Evolutionary conservation across 2,888 invertebrate species (phyloP), one percentile per base, ranked within the genome.

Genomic region (Dichetophora obliterata): DNA sequence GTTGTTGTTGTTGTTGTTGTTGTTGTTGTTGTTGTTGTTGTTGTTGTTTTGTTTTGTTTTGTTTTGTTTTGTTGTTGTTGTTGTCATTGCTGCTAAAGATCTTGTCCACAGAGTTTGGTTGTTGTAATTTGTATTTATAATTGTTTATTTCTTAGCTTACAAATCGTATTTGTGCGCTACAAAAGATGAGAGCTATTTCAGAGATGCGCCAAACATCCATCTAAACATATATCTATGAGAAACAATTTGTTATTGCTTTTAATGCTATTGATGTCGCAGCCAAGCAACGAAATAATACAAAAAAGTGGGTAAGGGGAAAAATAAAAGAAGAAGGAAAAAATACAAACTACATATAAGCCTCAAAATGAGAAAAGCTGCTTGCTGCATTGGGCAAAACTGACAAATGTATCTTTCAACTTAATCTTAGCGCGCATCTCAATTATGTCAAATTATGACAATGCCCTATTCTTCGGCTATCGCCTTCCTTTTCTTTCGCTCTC

Each of bases 361-460:
- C 14, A 43, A 43, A 43, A 43, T 43, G 14, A 43, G 43, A 43
- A 43, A 43, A 43, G 43, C 43, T 43, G 43, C 43, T 43, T 43
- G 43, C 43, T 43, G 31, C 43, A 11, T 43, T 11, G 57, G 5
- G 22, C 31, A 22, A 6, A 78, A 77, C 75, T 79, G 79, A 77
- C 77, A 77, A 79, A 79, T 79, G 77, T 71, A 70, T 72, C 65
- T 74, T 79, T 73, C 71, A 48, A 57, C 43, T 72, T 75, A 68
- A 65, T 57, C 54, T 65, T 61, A 70, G 63, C 73, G 70, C 74
- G 71, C 78, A 77, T 77, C 80, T 75, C 73, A 79, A 77, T 80
- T 80, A 79, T 79, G 77, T 80, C 80, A 80, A 80, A 73, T 75
- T 72, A 61, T 78, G 77, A 77, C 77, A 80, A 77, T 78, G 63